Percentiles rank a stretch among this genome's conserved stretches.
Conservation (phyloP, 2,888 invertebrate genomes). For the Dorcus hopei region DNA sequence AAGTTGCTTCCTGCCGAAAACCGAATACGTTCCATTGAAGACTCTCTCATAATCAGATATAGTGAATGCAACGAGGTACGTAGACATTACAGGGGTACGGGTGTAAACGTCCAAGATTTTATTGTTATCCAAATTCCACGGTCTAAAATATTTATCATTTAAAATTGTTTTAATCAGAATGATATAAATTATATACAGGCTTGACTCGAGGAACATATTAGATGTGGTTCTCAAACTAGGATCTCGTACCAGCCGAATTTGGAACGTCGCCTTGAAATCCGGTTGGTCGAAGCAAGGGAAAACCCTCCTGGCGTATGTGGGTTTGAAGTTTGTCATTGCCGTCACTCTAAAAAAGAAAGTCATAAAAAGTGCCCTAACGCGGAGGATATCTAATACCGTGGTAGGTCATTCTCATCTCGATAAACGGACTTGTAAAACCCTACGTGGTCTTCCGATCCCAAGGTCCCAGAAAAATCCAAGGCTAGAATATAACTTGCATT, state of each 20-base stretch:
- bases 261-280: conserved; percentile 40
- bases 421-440: conserved; percentile 16
- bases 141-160: too few relatives aligned
- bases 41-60: conserved; percentile 52
- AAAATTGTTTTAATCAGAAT: too few relatives aligned
- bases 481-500: too few relatives aligned
- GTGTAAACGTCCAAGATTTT: conserved; percentile 1
- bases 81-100: conserved; percentile 61
- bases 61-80: conserved; percentile 80
- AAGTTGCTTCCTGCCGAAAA: conserved; percentile 31
- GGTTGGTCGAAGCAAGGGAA: conserved; percentile 75
- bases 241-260: conserved; percentile 42
- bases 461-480: background rate
- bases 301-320: conserved; percentile 57
- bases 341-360: conserved; percentile 5
- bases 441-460: background rate
- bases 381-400: background rate
- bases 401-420: conserved; percentile 4
- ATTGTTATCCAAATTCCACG: background rate
- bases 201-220: background rate
- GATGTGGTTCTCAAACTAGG: conserved; percentile 4
- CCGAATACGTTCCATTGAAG: conserved; percentile 31
- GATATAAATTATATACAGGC: background rate
- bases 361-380: background rate
- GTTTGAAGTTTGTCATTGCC: conserved; percentile 15